phyloP scores from a whole-genome alignment of 2,113 vertebrate genomes.

The Phaethon lepturus region DNA sequence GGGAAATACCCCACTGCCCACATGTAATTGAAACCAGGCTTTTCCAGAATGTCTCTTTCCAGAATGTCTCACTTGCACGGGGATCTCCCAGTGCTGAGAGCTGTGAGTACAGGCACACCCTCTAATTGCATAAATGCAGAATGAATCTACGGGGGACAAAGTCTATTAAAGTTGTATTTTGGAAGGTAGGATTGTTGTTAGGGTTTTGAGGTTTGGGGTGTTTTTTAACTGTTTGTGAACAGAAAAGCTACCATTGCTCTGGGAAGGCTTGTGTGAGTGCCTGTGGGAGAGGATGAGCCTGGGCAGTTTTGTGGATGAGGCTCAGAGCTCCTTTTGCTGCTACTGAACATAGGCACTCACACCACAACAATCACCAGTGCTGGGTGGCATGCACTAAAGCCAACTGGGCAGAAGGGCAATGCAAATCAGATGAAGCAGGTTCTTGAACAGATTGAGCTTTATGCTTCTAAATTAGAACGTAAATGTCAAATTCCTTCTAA shows the following conservation, averaged over 20 bases:
- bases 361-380: neutral
- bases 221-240: neutral
- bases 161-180: neutral
- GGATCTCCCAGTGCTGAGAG: neutral
- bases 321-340: neutral
- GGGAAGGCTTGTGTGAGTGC: neutral
- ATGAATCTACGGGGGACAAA: neutral
- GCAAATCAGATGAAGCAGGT: neutral
- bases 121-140: neutral
- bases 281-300: neutral
- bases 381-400: neutral
- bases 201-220: neutral
- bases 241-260: neutral
- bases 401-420: neutral
- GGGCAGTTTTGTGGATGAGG: neutral
- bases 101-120: neutral
- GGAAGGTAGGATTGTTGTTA: neutral
- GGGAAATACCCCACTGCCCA: neutral
- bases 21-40: constrained; percentile 5
- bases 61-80: rapidly evolving
- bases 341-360: neutral
- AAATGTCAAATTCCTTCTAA: constrained; percentile 71
- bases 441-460: constrained; percentile 35
- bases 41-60: neutral
- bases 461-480: neutral